Conservation (phyloP, 2,888 invertebrate species). For the Caenorhabditis angaria region DNA sequence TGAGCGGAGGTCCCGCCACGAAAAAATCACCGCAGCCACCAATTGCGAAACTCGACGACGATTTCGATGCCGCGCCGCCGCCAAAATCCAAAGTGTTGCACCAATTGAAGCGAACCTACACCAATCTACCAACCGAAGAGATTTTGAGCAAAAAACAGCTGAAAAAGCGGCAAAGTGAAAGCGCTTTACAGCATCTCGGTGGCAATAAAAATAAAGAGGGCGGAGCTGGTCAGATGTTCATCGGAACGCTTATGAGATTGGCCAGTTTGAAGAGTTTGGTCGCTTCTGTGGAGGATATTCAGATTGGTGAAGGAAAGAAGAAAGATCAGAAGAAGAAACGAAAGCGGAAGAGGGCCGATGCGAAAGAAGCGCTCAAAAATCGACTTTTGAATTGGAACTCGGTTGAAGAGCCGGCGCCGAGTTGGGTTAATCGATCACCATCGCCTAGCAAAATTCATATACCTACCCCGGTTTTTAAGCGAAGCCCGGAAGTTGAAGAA, state of each 20-base stretch:
- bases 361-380: not conserved
- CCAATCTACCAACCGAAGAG: slow-evolving; percentile 5
- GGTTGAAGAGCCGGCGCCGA: not conserved
- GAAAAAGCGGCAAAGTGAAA: slow-evolving; percentile 45
- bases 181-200: slow-evolving; percentile 14
- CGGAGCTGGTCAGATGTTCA: slow-evolving; percentile 27
- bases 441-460: not conserved
- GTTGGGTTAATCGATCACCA: not conserved
- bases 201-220: not conserved
- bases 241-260: slow-evolving; percentile 45
- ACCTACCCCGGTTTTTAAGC: not conserved
- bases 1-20: not conserved
- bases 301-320: not conserved
- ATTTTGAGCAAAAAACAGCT: slow-evolving; percentile 16
- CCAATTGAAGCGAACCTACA: slow-evolving; percentile 40
- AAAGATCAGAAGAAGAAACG: not conserved
- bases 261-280: slow-evolving; percentile 9
- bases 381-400: not conserved
- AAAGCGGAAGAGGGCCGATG: not conserved
- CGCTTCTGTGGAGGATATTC: not conserved
- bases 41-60: slow-evolving; percentile 38
- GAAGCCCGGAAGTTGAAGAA: no score
- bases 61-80: slow-evolving; percentile 35
- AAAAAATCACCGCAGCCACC: slow-evolving; percentile 22
- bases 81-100: not conserved